A percentile compares a stretch with the other conserved stretches of the same genome.
These are phyloP conservation scores for Sialis fuliginosa DNA, from an alignment of 2,888 invertebrate genomes.

Conservation along the genomic window DNA sequence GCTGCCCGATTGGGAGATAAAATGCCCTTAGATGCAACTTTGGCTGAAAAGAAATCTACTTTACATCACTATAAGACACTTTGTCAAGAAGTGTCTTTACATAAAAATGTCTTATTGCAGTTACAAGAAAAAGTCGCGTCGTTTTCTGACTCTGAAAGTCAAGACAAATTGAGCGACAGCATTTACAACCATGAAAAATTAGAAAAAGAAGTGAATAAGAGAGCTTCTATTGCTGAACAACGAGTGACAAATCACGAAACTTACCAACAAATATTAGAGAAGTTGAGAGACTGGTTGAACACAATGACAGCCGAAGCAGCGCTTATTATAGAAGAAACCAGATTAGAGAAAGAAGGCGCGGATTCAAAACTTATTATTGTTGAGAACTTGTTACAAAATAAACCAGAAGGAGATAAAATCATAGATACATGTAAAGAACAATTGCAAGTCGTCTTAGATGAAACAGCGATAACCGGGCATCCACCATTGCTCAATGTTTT, in stretches of 20 bases:
- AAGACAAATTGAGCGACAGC: constrained; percentile 53
- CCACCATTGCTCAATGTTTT: constrained; percentile 52
- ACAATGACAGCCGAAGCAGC: constrained; percentile 63
- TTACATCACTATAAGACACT: constrained; percentile 64
- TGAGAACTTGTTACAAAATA: constrained; percentile 56
- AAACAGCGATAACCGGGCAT: constrained; percentile 64
- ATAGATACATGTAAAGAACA: constrained; percentile 51
- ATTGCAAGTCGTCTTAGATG: constrained; percentile 50
- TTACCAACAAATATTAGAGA: constrained; percentile 65
- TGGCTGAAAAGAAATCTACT: constrained; percentile 78
- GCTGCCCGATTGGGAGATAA: constrained; percentile 56
- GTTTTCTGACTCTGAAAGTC: constrained; percentile 63
- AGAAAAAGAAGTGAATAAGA: constrained; percentile 44
- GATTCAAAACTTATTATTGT: constrained; percentile 57
- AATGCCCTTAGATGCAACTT: constrained; percentile 53
- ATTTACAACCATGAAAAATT: constrained; percentile 53
- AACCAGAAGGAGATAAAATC: constrained; percentile 52
- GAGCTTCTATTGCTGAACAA: constrained; percentile 46
- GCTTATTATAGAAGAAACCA: constrained; percentile 57
- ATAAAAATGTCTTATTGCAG: constrained; percentile 69
- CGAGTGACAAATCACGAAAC: constrained; percentile 68
- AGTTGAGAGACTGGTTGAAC: constrained; percentile 65
- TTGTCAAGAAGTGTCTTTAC: constrained; percentile 71
- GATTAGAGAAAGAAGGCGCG: constrained; percentile 61
- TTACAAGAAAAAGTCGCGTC: constrained; percentile 65